These are phyloP conservation scores for Dolichopus griseipennis DNA, from an alignment of 2,888 invertebrate genomes.

Conservation along the genomic window DNA sequence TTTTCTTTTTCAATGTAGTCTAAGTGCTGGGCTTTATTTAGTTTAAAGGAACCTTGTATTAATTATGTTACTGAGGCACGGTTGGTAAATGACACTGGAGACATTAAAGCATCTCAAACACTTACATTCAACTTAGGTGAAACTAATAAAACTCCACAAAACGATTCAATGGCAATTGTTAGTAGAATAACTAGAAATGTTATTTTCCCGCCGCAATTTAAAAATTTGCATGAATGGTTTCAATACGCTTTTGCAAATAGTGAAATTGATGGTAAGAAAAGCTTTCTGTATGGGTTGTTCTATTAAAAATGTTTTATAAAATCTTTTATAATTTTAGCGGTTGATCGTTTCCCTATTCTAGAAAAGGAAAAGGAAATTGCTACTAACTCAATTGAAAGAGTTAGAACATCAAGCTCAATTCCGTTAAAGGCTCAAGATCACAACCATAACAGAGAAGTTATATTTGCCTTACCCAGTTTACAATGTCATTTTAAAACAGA, in stretches of 20 bases:
- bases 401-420: slow-evolving; percentile 44
- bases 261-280: slow-evolving; percentile 74
- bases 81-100: slow-evolving; percentile 62
- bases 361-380: slow-evolving; percentile 63
- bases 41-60: slow-evolving; percentile 83
- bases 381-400: slow-evolving; percentile 49
- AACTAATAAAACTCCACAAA: slow-evolving; percentile 56
- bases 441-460: slow-evolving; percentile 85
- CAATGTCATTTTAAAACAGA: slow-evolving; percentile 89
- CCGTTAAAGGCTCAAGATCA: slow-evolving; percentile 61
- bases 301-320: background rate
- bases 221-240: slow-evolving; percentile 92
- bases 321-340: slow-evolving; percentile 49
- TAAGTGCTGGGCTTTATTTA: slow-evolving; percentile 93
- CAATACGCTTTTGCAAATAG: slow-evolving; percentile 91
- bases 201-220: slow-evolving; percentile 91
- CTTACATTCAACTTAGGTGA: slow-evolving; percentile 81
- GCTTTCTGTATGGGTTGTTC: no score
- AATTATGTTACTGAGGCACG: slow-evolving; percentile 91
- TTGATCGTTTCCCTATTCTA: slow-evolving; percentile 83
- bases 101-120: slow-evolving; percentile 83
- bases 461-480: slow-evolving; percentile 88
- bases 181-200: slow-evolving; percentile 85
- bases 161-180: slow-evolving; percentile 89
- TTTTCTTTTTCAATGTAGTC: slow-evolving; percentile 41